These are phyloP conservation scores for Neelides folsomi DNA, from an alignment of 2,888 invertebrate genomes.

Conservation along the genomic window DNA sequence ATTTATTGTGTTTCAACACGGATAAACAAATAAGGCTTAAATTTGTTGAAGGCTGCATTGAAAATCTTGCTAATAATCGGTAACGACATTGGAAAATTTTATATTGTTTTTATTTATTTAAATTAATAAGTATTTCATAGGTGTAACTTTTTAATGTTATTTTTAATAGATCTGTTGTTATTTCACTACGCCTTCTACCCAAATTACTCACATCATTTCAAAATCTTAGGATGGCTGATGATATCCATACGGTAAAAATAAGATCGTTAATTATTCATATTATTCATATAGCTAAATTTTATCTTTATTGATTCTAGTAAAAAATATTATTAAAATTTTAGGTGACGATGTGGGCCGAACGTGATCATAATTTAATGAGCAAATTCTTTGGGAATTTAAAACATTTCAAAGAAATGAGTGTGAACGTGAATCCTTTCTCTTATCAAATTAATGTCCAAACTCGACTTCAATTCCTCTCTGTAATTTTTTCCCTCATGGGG, in stretches of 20 bases:
- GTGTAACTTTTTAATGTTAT: background rate
- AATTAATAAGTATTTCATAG: background rate
- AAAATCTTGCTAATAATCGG: conserved; percentile 74
- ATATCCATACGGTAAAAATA: conserved; percentile 21
- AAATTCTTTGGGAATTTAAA: conserved; percentile 79
- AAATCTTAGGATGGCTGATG: conserved; percentile 55
- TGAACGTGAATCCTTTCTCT: conserved; percentile 46
- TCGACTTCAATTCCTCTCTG: conserved; percentile 77
- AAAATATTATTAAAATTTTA: conserved; percentile 46
- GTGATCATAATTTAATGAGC: conserved; percentile 82
- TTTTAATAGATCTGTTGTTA: conserved; percentile 61
- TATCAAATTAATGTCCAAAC: conserved; percentile 81
- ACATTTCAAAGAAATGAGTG: conserved; percentile 48
- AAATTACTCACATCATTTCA: conserved; percentile 83
- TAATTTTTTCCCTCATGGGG: conserved; percentile 77
- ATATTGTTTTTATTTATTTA: background rate
- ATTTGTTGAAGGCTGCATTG: conserved; percentile 86
- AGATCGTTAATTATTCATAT: background rate
- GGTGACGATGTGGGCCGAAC: conserved; percentile 84
- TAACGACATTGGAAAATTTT: conserved; percentile 35
- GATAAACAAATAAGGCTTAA: conserved; percentile 81
- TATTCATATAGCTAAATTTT: background rate
- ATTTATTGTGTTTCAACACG: conserved; percentile 75
- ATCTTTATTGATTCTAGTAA: no score
- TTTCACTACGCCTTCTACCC: conserved; percentile 73